Evolutionary conservation across 2,888 invertebrate species (phyloP), one percentile per base, ranked within the genome.

Genomic region (Argyresthia goedartella): DNA sequence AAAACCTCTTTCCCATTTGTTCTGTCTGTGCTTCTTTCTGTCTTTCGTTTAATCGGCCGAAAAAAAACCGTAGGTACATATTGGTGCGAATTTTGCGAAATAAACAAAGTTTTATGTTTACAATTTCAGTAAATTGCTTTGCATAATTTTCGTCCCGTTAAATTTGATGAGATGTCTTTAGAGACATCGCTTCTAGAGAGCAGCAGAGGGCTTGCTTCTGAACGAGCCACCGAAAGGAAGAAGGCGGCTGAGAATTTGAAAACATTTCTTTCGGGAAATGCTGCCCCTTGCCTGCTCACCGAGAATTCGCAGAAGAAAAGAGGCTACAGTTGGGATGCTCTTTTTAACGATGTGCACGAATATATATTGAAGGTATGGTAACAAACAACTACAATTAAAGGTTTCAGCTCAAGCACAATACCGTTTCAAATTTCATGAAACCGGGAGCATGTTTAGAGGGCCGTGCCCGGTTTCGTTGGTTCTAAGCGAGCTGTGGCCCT

Each of bases 161-260:
- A 45, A 15, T 7, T 1, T 42, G 11, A 8, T 35, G 52, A 7
- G 16, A 84, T 82, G 79, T 70, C 79, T 47, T 66, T 84, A 56
- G 86, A 86, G 61, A 57, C 56, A 52, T 66, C 76, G n/a, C 53
- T 87, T 39, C 70, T 63, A 58, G 77, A 79, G 58, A 68, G 73
- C 57, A 72, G 78, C 56, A 67, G 65, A 53, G 74, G 71, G 45
- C 65, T 88, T 15, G 71, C 69, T 51, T 81, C 85, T 13, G 61
- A 64, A 51, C 72, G 84, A 56, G 67, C 76, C 9, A 76, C 73
- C 39, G 88, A 88, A 44, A 70, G 88, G 44, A 88, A 82, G 59
- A 88, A 76, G 66, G 74, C 65, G 67, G 84, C 80, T 8, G 87
- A 87, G 62, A 60, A 53, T 33, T 57, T 88, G 50, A 81, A 79